Conservation (phyloP, 2,113 vertebrate genomes). For the Cottus gobio region DNA sequence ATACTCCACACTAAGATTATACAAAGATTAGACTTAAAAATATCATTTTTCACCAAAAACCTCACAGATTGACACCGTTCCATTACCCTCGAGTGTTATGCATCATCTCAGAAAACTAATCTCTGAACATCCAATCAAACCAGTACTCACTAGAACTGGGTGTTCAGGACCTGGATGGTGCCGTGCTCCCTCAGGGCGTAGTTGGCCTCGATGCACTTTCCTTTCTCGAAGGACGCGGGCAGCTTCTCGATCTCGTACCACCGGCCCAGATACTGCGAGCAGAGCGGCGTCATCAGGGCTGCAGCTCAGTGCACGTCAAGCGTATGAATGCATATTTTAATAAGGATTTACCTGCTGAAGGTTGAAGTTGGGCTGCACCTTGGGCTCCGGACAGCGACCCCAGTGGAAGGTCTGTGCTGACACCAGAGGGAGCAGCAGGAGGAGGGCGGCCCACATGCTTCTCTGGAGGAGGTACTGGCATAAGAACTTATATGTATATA, state of each 20-base stretch:
- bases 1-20: background rate
- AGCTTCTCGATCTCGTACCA: slow-evolving; percentile 85
- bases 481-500: no score
- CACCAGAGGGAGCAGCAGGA: slow-evolving; percentile 70
- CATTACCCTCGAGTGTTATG: no score
- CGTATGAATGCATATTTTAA: accelerated
- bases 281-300: background rate
- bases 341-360: slow-evolving; percentile 65
- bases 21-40: no score
- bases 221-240: slow-evolving; percentile 73
- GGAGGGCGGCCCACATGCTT: slow-evolving; percentile 39
- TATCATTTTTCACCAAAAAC: background rate
- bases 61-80: no score
- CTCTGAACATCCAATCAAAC: no score
- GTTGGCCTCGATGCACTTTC: slow-evolving; percentile 82
- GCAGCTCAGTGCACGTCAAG: accelerated
- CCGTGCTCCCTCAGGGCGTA: slow-evolving; percentile 70
- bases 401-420: slow-evolving; percentile 85
- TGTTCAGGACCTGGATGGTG: slow-evolving; percentile 75
- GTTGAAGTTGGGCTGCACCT: slow-evolving; percentile 87
- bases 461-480: background rate
- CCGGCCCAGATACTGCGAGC: slow-evolving; percentile 77
- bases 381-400: slow-evolving; percentile 86
- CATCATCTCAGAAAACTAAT: no score
- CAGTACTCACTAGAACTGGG: slow-evolving; percentile 71